A percentile compares a stretch with the other conserved stretches of the same genome.
phyloP scores from a whole-genome alignment of 2,113 vertebrate genomes.

The Mirza zaza region DNA sequence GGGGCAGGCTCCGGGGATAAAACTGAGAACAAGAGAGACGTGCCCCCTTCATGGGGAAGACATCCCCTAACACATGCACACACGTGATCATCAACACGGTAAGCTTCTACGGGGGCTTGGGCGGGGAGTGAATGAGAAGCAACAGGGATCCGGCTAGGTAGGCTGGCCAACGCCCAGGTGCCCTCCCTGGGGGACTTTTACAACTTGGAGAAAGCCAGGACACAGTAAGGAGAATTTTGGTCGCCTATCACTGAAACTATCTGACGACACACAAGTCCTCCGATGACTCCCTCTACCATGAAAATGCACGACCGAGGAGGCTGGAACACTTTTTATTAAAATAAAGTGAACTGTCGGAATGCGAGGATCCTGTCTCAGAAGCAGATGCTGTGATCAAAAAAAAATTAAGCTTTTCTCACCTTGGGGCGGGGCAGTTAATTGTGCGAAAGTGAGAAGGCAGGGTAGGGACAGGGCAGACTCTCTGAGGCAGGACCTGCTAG shows the following conservation, averaged over 20 bases:
- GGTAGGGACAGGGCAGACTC: neutral
- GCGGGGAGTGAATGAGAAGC: no score
- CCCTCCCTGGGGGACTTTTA: neutral
- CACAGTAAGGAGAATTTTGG: accelerated
- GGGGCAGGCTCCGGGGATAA: neutral
- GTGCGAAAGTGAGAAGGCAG: neutral
- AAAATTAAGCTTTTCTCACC: neutral
- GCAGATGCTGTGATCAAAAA: neutral
- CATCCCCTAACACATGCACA: accelerated
- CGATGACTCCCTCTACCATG: accelerated
- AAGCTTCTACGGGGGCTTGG: neutral
- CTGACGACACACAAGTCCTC: accelerated
- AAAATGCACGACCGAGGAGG: accelerated
- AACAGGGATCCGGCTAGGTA: accelerated
- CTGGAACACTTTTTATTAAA: accelerated
- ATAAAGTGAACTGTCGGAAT: accelerated
- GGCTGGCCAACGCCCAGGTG: no score
- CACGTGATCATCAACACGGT: accelerated
- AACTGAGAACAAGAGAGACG: neutral
- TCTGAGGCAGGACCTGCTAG: accelerated
- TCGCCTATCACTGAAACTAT: neutral
- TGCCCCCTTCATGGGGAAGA: accelerated
- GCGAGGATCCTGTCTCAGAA: neutral
- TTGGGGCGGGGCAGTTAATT: accelerated
- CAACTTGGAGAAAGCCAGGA: neutral